These are phyloP conservation scores for Acheta domesticus DNA, from an alignment of 2,888 invertebrate species.

Conservation along the genomic window DNA sequence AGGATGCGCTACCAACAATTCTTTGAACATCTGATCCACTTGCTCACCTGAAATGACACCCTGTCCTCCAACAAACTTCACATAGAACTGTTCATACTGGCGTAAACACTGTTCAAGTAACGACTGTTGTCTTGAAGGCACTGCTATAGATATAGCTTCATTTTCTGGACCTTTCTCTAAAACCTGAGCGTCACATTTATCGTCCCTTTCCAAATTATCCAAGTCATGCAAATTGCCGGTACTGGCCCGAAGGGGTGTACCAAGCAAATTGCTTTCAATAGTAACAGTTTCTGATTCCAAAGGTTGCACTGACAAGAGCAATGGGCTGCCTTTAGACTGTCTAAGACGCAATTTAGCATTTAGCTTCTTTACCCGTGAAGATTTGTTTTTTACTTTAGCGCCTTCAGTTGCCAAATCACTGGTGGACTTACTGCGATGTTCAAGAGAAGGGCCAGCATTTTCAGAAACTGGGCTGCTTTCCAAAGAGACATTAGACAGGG, in stretches of 20 bases:
- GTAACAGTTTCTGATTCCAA: background rate
- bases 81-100: conserved; percentile 56
- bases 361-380: background rate
- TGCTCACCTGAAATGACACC: conserved; percentile 30
- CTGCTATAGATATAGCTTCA: conserved; percentile 10
- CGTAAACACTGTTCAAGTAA: conserved; percentile 56
- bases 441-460: background rate
- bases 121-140: conserved; percentile 35
- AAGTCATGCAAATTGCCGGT: background rate
- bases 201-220: background rate
- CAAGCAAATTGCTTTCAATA: background rate
- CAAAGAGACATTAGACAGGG: background rate
- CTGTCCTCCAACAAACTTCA: conserved; percentile 31
- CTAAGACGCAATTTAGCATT: background rate
- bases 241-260: background rate
- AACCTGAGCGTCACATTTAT: background rate
- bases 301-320: background rate
- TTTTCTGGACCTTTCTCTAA: background rate
- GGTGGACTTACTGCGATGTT: background rate
- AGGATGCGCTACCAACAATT: conserved; percentile 37
- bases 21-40: conserved; percentile 36
- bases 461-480: background rate
- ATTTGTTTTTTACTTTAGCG: background rate
- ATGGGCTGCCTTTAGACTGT: background rate
- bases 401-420: conserved; percentile 8